Evolutionary conservation across 2,888 invertebrate species (phyloP).

Genomic region (Hydraecia micacea): DNA sequence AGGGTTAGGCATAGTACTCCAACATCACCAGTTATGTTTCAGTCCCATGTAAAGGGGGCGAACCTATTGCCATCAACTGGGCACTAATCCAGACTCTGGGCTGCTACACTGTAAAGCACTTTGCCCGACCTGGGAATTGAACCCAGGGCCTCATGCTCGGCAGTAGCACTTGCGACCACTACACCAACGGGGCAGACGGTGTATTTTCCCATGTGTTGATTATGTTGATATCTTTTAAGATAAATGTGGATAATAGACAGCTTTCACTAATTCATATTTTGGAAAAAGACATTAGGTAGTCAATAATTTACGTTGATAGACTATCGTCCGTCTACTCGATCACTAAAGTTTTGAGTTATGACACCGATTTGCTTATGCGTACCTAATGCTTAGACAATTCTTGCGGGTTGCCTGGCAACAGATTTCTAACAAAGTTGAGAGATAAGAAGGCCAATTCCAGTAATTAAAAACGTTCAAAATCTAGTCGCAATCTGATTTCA

Average conservation of each 20-base stretch:
- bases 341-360: neutral
- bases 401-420: neutral
- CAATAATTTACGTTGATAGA: neutral
- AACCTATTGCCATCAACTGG: neutral
- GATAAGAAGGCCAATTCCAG: neutral
- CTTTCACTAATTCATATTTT: neutral
- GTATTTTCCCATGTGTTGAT: neutral
- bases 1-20: neutral
- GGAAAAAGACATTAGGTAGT: neutral
- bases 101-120: neutral
- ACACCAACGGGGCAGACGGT: neutral
- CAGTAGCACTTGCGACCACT: neutral
- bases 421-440: neutral
- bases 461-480: neutral
- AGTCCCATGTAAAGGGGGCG: neutral
- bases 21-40: neutral
- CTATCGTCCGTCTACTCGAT: neutral
- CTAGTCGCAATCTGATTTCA: neutral
- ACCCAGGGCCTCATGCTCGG: neutral
- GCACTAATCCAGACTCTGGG: neutral
- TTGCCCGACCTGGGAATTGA: neutral
- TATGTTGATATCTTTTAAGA: neutral
- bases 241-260: neutral
- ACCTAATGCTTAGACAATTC: neutral
- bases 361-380: neutral